These are phyloP conservation scores for Planiliza haematocheilus DNA, from an alignment of 2,113 vertebrate genomes.

Conservation along the genomic window DNA sequence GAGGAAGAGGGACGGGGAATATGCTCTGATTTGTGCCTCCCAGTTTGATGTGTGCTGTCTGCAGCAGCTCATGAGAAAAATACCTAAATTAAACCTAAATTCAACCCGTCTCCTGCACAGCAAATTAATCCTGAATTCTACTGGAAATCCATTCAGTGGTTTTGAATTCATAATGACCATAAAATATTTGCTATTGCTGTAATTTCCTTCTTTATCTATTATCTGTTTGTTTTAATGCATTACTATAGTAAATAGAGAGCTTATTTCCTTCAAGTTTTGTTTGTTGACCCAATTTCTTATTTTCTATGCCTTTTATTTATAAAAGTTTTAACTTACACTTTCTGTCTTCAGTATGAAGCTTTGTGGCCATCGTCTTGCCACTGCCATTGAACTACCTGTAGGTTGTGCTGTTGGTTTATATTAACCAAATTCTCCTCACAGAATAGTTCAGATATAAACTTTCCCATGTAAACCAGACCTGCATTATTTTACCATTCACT, in stretches of 20 bases:
- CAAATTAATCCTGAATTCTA: constrained; percentile 7
- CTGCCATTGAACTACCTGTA: constrained; percentile 75
- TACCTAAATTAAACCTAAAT: no score
- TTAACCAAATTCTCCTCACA: constrained; percentile 39
- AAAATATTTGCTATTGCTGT: not conserved
- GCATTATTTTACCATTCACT: constrained; percentile 30
- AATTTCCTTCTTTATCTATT: not conserved
- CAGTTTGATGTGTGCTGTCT: constrained; percentile 54
- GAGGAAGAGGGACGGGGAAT: constrained; percentile 56
- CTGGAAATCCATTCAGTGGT: not conserved
- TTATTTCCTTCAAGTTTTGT: not conserved
- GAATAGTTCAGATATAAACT: constrained; percentile 46
- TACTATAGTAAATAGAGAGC: not conserved
- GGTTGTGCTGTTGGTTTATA: constrained; percentile 85
- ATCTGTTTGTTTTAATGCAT: not conserved
- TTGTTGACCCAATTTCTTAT: not conserved
- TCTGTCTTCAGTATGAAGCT: constrained; percentile 19
- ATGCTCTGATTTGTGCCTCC: constrained; percentile 53
- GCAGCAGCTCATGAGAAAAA: constrained; percentile 38
- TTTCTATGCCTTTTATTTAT: not conserved
- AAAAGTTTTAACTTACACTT: constrained; percentile 17
- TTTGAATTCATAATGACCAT: not conserved
- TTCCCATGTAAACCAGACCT: constrained; percentile 35
- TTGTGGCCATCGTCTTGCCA: constrained; percentile 36
- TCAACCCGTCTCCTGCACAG: not conserved